Conservation (phyloP, 2,888 invertebrate genomes). For the Nineta flava region DNA sequence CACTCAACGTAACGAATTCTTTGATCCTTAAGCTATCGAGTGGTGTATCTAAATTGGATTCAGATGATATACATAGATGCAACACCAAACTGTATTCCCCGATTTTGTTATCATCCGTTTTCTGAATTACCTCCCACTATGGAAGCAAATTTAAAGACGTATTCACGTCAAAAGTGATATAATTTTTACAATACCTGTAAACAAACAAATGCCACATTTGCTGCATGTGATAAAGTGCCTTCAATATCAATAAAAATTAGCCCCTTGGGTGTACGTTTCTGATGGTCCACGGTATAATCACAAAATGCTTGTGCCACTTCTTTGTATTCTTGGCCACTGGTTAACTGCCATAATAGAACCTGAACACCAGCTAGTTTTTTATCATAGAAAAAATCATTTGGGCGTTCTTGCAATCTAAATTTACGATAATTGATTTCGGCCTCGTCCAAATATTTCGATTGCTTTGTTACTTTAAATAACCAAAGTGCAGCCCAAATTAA, state of each 20-base stretch:
- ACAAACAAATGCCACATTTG: slow-evolving; percentile 37
- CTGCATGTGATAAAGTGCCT: slow-evolving; percentile 36
- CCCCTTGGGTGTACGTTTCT: slow-evolving; percentile 33
- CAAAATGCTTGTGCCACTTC: slow-evolving; percentile 31
- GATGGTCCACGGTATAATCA: slow-evolving; percentile 29
- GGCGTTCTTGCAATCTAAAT: slow-evolving; percentile 30
- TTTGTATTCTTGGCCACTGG: slow-evolving; percentile 26
- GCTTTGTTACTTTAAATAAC: slow-evolving; percentile 35
- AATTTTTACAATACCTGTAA: slow-evolving; percentile 24
- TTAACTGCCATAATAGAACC: slow-evolving; percentile 31
- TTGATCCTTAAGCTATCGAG: too few species aligned
- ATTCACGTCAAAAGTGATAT: not conserved
- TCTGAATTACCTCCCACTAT: too few species aligned
- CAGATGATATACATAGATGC: too few species aligned
- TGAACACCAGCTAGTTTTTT: slow-evolving; percentile 38
- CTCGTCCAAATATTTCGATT: slow-evolving; percentile 29
- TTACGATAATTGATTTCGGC: slow-evolving; percentile 31
- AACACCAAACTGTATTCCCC: too few species aligned
- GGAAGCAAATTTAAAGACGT: too few species aligned
- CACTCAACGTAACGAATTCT: too few species aligned
- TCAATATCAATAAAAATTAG: slow-evolving; percentile 34
- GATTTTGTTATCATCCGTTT: too few species aligned
- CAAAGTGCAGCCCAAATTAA: slow-evolving; percentile 38
- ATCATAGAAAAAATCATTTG: slow-evolving; percentile 36
- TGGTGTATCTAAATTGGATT: too few species aligned